A percentile compares a stretch with the other conserved stretches of the same genome.
phyloP scores from a whole-genome alignment of 2,888 invertebrate species.

The Hirtodrosophila trivittata region DNA sequence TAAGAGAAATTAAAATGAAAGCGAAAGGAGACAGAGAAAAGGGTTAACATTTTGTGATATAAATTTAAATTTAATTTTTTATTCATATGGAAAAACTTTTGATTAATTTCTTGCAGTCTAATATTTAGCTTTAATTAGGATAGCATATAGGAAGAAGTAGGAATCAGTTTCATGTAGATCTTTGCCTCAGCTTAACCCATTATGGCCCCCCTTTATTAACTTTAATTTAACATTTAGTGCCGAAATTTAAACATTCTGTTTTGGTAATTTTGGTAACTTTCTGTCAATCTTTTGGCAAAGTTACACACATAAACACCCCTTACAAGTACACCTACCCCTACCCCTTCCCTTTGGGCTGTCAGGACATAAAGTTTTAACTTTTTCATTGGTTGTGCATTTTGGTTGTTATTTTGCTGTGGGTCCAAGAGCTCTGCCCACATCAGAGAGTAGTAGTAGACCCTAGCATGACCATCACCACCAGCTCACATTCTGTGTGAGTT shows the following conservation, averaged over 20 bases:
- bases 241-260: conserved; percentile 12
- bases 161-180: too few relatives aligned
- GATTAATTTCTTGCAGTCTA: too few relatives aligned
- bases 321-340: conserved; percentile 11
- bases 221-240: too few relatives aligned
- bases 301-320: conserved; percentile 32
- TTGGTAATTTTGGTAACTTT: conserved; percentile 33
- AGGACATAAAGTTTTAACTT: conserved; percentile 58
- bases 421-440: conserved; percentile 1
- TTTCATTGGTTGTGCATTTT: conserved; percentile 53
- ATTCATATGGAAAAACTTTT: background rate
- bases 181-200: too few relatives aligned
- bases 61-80: background rate
- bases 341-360: background rate
- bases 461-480: conserved; percentile 10
- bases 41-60: too few relatives aligned
- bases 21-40: background rate
- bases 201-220: too few relatives aligned
- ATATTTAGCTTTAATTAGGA: too few relatives aligned
- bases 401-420: conserved; percentile 42
- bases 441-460: too few relatives aligned
- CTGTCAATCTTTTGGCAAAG: conserved; percentile 40
- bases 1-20: background rate
- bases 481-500: conserved; percentile 41
- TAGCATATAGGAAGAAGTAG: too few relatives aligned